These are phyloP conservation scores for Diuraphis noxia DNA, from an alignment of 1,140 invertebrate species.

Conservation along the genomic window DNA sequence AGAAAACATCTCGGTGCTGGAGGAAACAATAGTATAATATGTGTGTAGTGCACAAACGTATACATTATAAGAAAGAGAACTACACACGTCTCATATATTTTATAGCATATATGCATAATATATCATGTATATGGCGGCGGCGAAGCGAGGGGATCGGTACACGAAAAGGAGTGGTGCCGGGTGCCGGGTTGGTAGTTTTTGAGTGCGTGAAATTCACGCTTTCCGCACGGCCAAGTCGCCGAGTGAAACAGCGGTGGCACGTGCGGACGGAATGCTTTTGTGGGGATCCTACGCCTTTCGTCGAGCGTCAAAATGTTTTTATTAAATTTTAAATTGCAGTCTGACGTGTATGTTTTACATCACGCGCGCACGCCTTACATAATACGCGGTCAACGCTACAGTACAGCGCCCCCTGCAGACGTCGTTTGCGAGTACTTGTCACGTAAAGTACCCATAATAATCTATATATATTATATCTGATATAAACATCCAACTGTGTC, in stretches of 20 bases:
- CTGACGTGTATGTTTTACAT: conserved; percentile 40
- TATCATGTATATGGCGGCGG: background rate
- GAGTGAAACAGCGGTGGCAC: conserved; percentile 29
- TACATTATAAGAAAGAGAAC: background rate
- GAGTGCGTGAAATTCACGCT: conserved; percentile 47
- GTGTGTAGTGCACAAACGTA: background rate
- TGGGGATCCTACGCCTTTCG: conserved; percentile 1
- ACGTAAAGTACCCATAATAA: background rate
- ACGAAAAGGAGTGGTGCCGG: background rate
- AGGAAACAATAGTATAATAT: background rate
- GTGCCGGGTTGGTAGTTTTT: background rate
- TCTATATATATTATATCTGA: too few species aligned
- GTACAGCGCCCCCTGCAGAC: background rate
- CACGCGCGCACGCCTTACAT: background rate
- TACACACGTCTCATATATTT: background rate
- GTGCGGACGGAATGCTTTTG: conserved; percentile 50
- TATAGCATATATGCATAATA: background rate
- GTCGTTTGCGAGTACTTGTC: background rate
- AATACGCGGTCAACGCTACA: background rate
- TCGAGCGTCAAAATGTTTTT: conserved; percentile 49
- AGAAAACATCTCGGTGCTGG: background rate
- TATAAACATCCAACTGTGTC: background rate
- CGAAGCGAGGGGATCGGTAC: background rate
- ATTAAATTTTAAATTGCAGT: conserved; percentile 48
- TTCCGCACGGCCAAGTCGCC: conserved; percentile 27